Evolutionary conservation across 2,113 vertebrate species (phyloP).

Genomic region (Ariopsis seemanni): DNA sequence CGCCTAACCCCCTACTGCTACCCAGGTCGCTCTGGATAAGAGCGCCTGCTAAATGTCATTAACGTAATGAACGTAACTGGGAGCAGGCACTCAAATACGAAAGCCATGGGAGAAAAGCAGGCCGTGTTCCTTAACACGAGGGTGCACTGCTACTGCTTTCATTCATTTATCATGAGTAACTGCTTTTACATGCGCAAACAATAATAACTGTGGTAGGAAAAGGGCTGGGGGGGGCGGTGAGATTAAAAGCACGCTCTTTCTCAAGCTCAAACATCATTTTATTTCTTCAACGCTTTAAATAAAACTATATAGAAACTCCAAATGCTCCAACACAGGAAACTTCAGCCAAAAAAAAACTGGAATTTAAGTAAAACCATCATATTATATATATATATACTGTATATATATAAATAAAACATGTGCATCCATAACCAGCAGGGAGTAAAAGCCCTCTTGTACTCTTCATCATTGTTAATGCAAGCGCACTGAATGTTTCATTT

Average conservation of each 20-base stretch:
- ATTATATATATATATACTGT: no score
- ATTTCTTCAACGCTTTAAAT: background rate
- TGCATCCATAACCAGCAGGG: background rate
- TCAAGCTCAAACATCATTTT: background rate
- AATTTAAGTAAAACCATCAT: background rate
- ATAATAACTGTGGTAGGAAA: background rate
- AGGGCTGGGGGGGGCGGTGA: no score
- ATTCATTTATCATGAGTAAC: background rate
- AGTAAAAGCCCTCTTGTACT: background rate
- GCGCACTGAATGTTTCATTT: slow-evolving; percentile 24
- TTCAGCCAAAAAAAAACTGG: background rate
- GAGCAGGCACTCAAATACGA: background rate
- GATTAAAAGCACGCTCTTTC: background rate
- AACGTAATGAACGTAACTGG: no score
- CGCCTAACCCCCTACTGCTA: no score
- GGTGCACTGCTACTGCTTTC: background rate
- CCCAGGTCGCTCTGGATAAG: no score
- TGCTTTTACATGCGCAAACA: background rate
- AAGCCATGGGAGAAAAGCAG: background rate
- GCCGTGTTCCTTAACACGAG: background rate
- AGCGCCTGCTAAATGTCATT: no score
- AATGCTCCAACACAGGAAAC: background rate
- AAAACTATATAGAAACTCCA: background rate
- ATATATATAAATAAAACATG: no score
- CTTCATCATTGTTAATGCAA: slow-evolving; percentile 35